Evolutionary conservation across 2,888 invertebrate species (phyloP), one percentile per base, ranked within the genome.

Genomic region (Rambutsinella grinnellia): DNA sequence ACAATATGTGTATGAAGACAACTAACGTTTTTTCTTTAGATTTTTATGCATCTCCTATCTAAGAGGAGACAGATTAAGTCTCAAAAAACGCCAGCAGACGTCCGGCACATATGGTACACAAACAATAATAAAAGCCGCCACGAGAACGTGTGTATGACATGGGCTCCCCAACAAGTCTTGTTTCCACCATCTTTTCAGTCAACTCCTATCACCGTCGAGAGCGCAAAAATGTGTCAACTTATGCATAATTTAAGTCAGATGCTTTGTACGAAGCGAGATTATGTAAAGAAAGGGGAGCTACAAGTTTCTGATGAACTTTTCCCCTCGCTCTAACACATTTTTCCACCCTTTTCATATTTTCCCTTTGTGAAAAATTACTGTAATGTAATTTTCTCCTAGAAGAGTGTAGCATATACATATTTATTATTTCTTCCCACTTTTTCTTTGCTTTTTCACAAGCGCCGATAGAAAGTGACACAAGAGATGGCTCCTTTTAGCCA

Each of bases 221-320:
- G 56, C 23, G 47, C 27, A 61, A 75, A 75, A 75, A 74, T 75
- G 62, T 75, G 75, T 75, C 75, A 75, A 75, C 75, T 68, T 75
- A 75, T 75, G 68, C 75, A 75, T 75, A 75, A 75, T 75, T 75
- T 75, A 75, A 75, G 75, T 67, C 75, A 61, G 61, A 75, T 68
- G 72, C 60, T 54, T 36, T 23, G 28, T 53, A 60, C 63, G 24
- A 46, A 53, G 19, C 5, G 65, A 66, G 72, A 65, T 57, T 65
- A 58, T 21, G 28, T 26, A 56, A 19, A 54, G 23, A 19, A 24
- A 66, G 23, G 53, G 63, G n/a, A n/a, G n/a, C n/a, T n/a, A n/a
- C n/a, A 70, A 27, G 54, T 56, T 70, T 58, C 27, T 44, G 28
- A 44, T 44, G 15, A 19, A 19, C 46, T 67, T 47, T 66, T 28